Percentiles rank a stretch among this genome's conserved stretches.
Conservation (phyloP, 2,888 invertebrate genomes). For the Microchrysa polita region DNA sequence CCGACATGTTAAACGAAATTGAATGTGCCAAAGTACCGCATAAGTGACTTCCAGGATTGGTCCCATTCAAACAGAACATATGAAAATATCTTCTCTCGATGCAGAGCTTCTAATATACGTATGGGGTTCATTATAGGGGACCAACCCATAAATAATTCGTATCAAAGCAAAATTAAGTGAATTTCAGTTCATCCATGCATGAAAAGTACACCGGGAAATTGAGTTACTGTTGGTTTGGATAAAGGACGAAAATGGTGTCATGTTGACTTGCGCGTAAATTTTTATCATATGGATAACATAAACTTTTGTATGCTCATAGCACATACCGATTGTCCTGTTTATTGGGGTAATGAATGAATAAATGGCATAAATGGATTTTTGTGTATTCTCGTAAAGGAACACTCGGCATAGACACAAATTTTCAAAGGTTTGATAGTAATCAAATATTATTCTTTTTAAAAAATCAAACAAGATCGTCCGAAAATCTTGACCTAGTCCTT, state of each 20-base stretch:
- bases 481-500: too few species aligned
- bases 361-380: too few species aligned
- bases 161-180: conserved; percentile 60
- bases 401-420: too few species aligned
- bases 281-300: too few species aligned
- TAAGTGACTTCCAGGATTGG: background rate
- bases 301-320: too few species aligned
- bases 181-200: conserved; percentile 63
- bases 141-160: conserved; percentile 41
- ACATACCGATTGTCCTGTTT: conserved; percentile 12
- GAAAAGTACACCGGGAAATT: conserved; percentile 53
- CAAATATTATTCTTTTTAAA: too few species aligned
- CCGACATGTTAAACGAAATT: conserved; percentile 30
- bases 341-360: conserved; percentile 11
- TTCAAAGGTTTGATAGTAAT: too few species aligned
- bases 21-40: conserved; percentile 2
- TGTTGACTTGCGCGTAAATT: background rate
- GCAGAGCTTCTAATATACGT: background rate
- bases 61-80: background rate
- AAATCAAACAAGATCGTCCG: too few species aligned
- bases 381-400: too few species aligned
- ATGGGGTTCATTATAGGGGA: conserved; percentile 3
- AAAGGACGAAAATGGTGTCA: conserved; percentile 3
- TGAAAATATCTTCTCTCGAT: too few species aligned
- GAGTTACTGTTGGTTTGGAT: background rate